Base-by-base conservation (phyloP, 2,888 invertebrate species). In the Pemphredon lugubris region DNA sequence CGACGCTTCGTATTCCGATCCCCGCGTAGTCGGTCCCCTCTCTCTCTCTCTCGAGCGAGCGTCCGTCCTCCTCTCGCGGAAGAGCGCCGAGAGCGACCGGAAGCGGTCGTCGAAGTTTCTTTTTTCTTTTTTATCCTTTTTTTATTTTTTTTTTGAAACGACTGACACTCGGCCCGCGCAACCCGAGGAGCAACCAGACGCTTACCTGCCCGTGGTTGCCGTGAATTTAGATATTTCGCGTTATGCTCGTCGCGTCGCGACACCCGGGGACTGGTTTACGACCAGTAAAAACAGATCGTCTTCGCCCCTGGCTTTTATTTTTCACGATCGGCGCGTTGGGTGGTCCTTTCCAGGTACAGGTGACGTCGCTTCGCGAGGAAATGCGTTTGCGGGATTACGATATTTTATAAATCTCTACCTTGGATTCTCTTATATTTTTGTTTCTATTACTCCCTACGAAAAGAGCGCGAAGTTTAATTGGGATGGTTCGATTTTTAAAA, bases 1-100 rank as follows among this genome's bases (percentile, higher is more conserved):
- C 63, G 73, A 70, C 75, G 26, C 51, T 47, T 53, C 68, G 60
- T 45, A 53, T 42, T 39, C 45, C 74, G 68, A 73, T 54, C 68
- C 58, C 51, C 37, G 26, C 34, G 34, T 9, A 40, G 61, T n/a
- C 30, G 47, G 37, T 32, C 54, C 30, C 42, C 63, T 1, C n/a
- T 34, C 5, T 51, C 42, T 5, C 11, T 42, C 42, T n/a, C n/a
- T 13, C 4, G 14, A 5, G 7, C 5, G 5, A n/a, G n/a, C 39
- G 39, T n/a, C n/a, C n/a, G 2, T 30, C 30, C 30, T 30, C 30
- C 9, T 30, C 11, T 11, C 39, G 39, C 39, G 39, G 39, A 39
- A 2, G 39, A 39, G 39, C 1, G n/a, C 30, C 30, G 30, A 30
- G 9, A 30, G 30, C 30, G 30, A 30, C 7, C 6, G 30, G 30